These are phyloP conservation scores for Diabrotica virgifera DNA, from an alignment of 1,140 invertebrate genomes.

Conservation along the genomic window DNA sequence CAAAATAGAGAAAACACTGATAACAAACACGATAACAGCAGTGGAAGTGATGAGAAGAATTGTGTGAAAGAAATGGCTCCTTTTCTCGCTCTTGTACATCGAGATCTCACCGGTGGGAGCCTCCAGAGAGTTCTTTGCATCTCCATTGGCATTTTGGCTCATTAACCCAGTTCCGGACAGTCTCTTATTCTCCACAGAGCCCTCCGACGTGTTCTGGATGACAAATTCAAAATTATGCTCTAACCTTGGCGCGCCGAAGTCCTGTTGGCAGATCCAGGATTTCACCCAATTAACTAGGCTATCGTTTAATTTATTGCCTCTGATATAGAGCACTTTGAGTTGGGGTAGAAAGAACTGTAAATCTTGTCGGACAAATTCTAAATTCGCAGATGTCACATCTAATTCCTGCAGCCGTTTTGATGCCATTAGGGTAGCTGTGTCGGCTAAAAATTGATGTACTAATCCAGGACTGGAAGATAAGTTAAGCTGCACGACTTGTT, in stretches of 20 bases:
- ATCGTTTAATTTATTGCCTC: constrained; percentile 65
- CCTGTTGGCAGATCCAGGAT: constrained; percentile 60
- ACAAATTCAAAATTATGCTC: not conserved
- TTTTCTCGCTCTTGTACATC: not conserved
- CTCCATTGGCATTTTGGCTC: not conserved
- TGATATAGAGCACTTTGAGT: constrained; percentile 57
- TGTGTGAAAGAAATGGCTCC: not conserved
- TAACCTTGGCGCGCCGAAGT: constrained; percentile 46
- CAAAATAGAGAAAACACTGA: not conserved
- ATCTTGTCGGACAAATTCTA: constrained; percentile 64
- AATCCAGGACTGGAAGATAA: constrained; percentile 70
- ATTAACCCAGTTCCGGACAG: not conserved
- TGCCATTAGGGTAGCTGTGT: constrained; percentile 66
- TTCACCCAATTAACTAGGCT: constrained; percentile 61
- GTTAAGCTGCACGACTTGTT: constrained; percentile 67
- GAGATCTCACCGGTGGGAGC: not conserved
- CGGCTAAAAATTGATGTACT: constrained; percentile 63
- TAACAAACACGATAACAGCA: not conserved
- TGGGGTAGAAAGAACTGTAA: constrained; percentile 68
- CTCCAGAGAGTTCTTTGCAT: not conserved
- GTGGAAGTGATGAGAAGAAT: not conserved
- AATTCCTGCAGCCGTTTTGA: constrained; percentile 66
- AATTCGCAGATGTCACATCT: constrained; percentile 63
- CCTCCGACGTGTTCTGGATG: not conserved
- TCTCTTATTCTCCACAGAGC: not conserved